Evolutionary conservation across 2,888 invertebrate species (phyloP), one percentile per base, ranked within the genome.

Genomic region (Apantesis nais): DNA sequence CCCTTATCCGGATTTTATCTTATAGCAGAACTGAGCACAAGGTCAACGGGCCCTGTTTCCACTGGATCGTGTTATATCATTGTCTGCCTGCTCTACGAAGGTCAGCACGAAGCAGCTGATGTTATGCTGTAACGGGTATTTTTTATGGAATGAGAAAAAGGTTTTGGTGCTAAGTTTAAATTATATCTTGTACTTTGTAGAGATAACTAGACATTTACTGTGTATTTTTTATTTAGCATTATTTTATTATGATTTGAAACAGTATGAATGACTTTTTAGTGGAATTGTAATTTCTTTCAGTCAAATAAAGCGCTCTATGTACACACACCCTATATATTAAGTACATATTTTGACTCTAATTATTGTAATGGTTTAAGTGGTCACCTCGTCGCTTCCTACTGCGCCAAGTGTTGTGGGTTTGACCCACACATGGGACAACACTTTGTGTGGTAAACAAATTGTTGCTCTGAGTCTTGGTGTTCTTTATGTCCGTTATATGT

Each of bases 11-110:
- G 60, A 48, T 66, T 70, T 75, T 72, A 76, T 77, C 75, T 74
- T 55, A 55, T 16, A 63, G 41, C 44, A 66, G 25, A 52, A 60
- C 25, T 41, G 62, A 58, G 44, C 31, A 31, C 79, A 76, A 81
- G 79, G 81, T 67, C 68, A 75, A 55, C 66, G 16, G 55, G 55
- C 39, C 70, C 67, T 70, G 70, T 75, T 64, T 69, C 65, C 70
- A 71, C 52, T 72, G 77, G 76, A 67, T 71, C 73, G 68, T 77
- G 73, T 79, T 74, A 71, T 73, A 76, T 74, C 71, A 78, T 68
- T 69, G 73, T 72, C 72, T 67, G 48, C 62, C 31, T 16, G 12
- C 44, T 62, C 44, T 29, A 19, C 65, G 68, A 77, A 75, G 75
- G 74, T 71, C 66, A 61, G 25, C 48, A 52, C 22, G 48, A 52